Percentiles rank a stretch among this genome's conserved stretches.
Evolutionary conservation across 2,888 invertebrate genomes (phyloP).

Genomic region (Idaea dimidiata): DNA sequence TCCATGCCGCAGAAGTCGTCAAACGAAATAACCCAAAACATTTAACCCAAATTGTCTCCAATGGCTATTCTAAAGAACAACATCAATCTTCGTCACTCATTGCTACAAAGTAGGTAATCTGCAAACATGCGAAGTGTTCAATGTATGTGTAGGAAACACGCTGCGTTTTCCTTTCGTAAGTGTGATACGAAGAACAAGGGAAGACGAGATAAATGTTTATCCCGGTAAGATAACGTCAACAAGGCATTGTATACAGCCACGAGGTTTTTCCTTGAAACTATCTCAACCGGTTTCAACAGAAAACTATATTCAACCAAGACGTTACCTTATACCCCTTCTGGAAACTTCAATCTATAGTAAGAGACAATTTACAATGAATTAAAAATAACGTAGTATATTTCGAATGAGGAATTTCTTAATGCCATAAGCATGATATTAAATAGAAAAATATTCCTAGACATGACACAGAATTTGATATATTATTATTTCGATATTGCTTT

Average conservation of each 20-base stretch:
- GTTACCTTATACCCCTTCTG: not conserved
- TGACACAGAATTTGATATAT: too few species aligned
- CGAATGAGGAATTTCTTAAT: too few species aligned
- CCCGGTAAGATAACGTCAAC: conserved; percentile 22
- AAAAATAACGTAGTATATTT: too few species aligned
- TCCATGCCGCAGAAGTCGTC: too few species aligned
- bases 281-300: conserved; percentile 10
- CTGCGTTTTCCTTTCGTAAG: not conserved
- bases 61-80: not conserved
- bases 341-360: not conserved
- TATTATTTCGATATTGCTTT: too few species aligned
- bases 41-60: not conserved
- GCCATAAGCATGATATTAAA: too few species aligned
- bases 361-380: not conserved
- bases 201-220: conserved; percentile 23
- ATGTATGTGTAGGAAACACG: not conserved
- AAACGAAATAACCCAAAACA: too few species aligned
- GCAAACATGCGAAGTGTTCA: not conserved
- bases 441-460: too few species aligned
- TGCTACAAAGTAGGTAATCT: not conserved
- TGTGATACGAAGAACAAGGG: conserved; percentile 10
- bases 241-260: conserved; percentile 15
- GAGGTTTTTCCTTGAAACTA: conserved; percentile 15
- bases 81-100: not conserved
- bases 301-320: conserved; percentile 4